phyloP scores from a whole-genome alignment of 2,888 invertebrate species.

The Ischnura elegans region DNA sequence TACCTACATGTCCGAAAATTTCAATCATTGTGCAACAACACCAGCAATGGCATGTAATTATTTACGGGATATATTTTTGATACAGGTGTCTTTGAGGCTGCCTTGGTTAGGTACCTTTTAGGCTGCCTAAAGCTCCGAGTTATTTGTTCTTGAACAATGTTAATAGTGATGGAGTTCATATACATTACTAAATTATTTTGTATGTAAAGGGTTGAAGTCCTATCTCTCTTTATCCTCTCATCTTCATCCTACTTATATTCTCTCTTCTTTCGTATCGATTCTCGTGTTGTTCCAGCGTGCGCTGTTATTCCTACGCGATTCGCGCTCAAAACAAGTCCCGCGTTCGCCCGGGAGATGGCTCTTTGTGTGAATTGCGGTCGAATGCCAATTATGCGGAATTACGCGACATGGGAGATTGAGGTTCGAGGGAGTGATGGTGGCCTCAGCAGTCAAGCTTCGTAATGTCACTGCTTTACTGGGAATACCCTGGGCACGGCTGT shows the following conservation, averaged over 20 bases:
- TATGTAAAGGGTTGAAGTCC: too few species aligned
- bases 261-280: background rate
- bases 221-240: background rate
- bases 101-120: too few species aligned
- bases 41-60: too few species aligned
- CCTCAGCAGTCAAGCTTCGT: background rate
- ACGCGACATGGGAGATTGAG: background rate
- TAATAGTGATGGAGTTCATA: too few species aligned
- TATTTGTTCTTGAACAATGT: too few species aligned
- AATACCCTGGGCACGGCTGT: background rate
- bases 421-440: background rate
- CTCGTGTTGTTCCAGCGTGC: background rate
- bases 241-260: background rate
- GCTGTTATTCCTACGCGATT: background rate
- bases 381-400: background rate
- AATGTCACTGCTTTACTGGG: background rate
- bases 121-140: too few species aligned
- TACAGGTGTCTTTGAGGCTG: too few species aligned
- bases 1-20: too few species aligned
- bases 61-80: too few species aligned
- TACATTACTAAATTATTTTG: too few species aligned
- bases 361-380: background rate
- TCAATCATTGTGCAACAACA: too few species aligned
- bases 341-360: background rate
- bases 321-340: background rate